Base-by-base conservation (phyloP, 35 echinoderm and acorn worm genomes). In the Apostichopus japonicus region DNA sequence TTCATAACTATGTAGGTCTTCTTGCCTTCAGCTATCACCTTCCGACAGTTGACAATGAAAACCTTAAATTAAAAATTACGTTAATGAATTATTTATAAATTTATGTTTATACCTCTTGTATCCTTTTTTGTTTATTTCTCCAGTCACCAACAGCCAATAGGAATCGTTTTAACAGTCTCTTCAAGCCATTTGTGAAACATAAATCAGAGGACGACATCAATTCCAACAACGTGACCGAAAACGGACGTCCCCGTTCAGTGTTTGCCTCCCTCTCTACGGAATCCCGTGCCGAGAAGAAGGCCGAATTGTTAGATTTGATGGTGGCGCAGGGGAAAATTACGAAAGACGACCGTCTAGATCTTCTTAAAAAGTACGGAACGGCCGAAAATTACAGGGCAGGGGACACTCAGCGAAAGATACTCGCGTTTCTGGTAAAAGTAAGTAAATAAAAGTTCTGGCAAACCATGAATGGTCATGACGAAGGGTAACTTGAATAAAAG, bases 341-440 rank as follows among this genome's bases (percentile, higher is more conserved):
- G 11, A 57, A 65, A n/a, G 95, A 96, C 1, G 97, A 99, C 72
- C 71, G 92, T 23, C 80, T 93, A 17, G 97, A 96, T 19, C 90
- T 99, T 16, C 81, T 96, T 71, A 93, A 93, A 72, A 96, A 99
- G 71, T 96, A 95, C 57, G 94, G 92, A n/a, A 95, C 94, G 6
- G 95, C 94, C 6, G 92, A 94, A 80, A 96, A 96, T 72, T 96
- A 96, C 83, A 95, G 95, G 33, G 90, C 93, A 17, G 97, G 97
- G 1, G 97, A 99, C 93, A 95, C 95, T 59, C 95, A 99, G 65
- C 84, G 97, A 4, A 95, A 96, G 95, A 95, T 99, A n/a, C 71
- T 99, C 10, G 97, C 92, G 5, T 96, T 96, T 72, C 95, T 99
- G 19, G 97, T 99, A 6, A 99, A 99, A 93, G 97, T 99, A 84